These are phyloP conservation scores for Dryas iulia DNA, from an alignment of 1,140 invertebrate species.

Conservation along the genomic window DNA sequence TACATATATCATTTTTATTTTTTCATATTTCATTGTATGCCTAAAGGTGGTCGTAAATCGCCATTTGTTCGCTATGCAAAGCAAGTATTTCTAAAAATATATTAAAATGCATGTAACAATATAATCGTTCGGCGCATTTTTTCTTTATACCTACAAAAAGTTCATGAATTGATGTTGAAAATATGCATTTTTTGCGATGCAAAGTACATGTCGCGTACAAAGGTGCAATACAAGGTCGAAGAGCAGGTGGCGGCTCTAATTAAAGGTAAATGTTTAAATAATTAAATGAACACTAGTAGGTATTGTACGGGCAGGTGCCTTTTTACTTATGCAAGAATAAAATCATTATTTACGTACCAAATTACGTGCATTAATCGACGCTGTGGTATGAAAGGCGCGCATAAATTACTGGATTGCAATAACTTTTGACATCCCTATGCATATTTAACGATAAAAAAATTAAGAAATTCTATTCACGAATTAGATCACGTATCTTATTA, in stretches of 20 bases:
- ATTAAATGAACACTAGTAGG: conserved; percentile 63
- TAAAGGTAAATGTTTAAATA: conserved; percentile 78
- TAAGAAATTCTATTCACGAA: neutral
- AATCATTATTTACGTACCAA: conserved; percentile 74
- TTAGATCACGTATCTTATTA: neutral
- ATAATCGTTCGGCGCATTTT: conserved; percentile 32
- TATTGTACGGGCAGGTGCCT: conserved; percentile 51
- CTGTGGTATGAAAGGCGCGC: conserved; percentile 21
- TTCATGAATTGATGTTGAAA: conserved; percentile 54
- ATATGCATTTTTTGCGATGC: conserved; percentile 65
- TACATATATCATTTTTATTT: neutral
- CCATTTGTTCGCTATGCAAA: conserved; percentile 35
- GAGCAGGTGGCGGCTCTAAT: conserved; percentile 69
- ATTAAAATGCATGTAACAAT: conserved; percentile 31
- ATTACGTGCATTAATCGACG: conserved; percentile 54
- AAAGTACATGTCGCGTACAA: conserved; percentile 65
- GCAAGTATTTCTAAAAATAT: conserved; percentile 21
- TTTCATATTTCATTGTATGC: neutral
- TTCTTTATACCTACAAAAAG: conserved; percentile 28
- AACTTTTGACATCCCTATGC: neutral
- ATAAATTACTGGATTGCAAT: neutral
- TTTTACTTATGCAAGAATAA: conserved; percentile 62
- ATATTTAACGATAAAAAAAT: neutral
- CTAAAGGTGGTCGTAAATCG: conserved; percentile 9
- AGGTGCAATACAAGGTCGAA: conserved; percentile 71